These are phyloP conservation scores for Nycteola revayana DNA, from an alignment of 2,888 invertebrate species.

Conservation along the genomic window DNA sequence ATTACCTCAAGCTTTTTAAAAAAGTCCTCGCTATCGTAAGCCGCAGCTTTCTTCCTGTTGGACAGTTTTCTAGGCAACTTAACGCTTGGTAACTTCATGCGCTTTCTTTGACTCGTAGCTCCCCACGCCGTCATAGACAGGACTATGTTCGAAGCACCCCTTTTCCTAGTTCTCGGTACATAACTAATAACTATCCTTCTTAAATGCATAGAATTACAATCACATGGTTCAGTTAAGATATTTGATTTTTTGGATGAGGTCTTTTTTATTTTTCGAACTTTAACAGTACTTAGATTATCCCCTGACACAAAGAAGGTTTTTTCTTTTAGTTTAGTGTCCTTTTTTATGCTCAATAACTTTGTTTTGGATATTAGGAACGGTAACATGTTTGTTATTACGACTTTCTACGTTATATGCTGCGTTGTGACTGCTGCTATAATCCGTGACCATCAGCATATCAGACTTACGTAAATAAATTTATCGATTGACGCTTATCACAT, in stretches of 20 bases:
- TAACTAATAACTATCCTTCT: slow-evolving; percentile 61
- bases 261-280: slow-evolving; percentile 42
- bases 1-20: slow-evolving; percentile 72
- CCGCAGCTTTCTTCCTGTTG: slow-evolving; percentile 43
- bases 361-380: slow-evolving; percentile 70
- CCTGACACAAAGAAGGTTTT: slow-evolving; percentile 48
- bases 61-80: slow-evolving; percentile 45
- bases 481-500: slow-evolving; percentile 31
- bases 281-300: slow-evolving; percentile 47
- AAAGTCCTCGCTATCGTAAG: slow-evolving; percentile 60
- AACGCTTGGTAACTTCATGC: slow-evolving; percentile 58
- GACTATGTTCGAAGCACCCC: slow-evolving; percentile 58
- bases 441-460: slow-evolving; percentile 10
- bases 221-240: slow-evolving; percentile 42
- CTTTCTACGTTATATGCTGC: background rate
- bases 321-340: slow-evolving; percentile 42
- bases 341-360: slow-evolving; percentile 54
- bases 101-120: slow-evolving; percentile 53
- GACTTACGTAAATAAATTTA: slow-evolving; percentile 22
- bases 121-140: slow-evolving; percentile 62
- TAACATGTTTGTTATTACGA: slow-evolving; percentile 46
- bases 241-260: slow-evolving; percentile 45
- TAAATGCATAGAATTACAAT: slow-evolving; percentile 63
- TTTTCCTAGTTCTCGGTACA: slow-evolving; percentile 58
- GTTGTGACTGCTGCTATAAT: background rate